phyloP scores from a whole-genome alignment of 2,113 vertebrate species.

The Melospiza georgiana region DNA sequence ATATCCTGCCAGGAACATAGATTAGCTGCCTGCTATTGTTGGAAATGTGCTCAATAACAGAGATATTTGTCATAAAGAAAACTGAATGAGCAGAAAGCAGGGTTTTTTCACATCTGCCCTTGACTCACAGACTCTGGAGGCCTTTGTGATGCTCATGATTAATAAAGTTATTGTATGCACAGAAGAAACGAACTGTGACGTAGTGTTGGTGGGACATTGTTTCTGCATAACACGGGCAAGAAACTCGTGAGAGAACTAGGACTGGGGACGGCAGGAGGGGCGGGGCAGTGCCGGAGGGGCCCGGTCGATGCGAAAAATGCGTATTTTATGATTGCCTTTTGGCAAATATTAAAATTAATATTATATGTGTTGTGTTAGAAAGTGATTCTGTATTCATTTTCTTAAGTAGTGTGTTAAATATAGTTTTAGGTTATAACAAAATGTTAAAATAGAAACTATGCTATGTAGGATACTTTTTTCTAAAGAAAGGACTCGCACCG shows the following conservation, averaged over 20 bases:
- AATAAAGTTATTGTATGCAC: not conserved
- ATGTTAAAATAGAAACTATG: too few relatives aligned
- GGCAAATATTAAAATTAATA: too few relatives aligned
- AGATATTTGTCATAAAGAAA: not conserved
- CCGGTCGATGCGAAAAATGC: too few relatives aligned
- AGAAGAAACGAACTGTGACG: not conserved
- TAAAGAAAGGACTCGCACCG: too few relatives aligned
- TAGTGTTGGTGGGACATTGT: not conserved
- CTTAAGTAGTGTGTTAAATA: too few relatives aligned
- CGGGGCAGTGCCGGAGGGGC: not conserved
- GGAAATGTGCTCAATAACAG: not conserved
- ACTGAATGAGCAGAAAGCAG: not conserved
- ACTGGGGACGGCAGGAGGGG: too few relatives aligned
- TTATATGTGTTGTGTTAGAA: too few relatives aligned
- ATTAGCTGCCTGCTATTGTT: not conserved
- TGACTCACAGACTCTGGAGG: not conserved
- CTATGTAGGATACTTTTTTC: too few relatives aligned
- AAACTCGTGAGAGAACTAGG: accelerated
- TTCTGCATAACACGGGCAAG: not conserved
- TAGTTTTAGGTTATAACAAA: too few relatives aligned
- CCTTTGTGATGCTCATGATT: not conserved
- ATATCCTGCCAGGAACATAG: not conserved
- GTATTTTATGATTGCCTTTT: too few relatives aligned
- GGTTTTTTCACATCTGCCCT: not conserved
- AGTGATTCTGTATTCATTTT: too few relatives aligned